These are phyloP conservation scores for Orthosia gothica DNA, from an alignment of 2,888 invertebrate genomes.

Conservation along the genomic window DNA sequence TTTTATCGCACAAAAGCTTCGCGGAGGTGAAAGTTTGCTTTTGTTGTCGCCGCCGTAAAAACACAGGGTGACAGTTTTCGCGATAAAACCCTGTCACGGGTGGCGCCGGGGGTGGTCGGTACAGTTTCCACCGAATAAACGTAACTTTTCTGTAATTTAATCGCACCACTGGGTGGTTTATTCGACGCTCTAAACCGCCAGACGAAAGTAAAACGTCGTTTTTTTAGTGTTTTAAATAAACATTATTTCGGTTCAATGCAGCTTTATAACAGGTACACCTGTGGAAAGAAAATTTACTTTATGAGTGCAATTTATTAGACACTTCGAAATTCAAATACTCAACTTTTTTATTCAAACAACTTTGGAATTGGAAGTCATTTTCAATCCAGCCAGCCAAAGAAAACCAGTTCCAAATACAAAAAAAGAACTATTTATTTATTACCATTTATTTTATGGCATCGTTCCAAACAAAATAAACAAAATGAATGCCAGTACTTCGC, in stretches of 20 bases:
- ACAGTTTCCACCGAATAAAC: conserved; percentile 78
- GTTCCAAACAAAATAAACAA: conserved; percentile 44
- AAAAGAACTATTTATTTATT: conserved; percentile 28
- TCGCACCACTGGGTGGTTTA: conserved; percentile 69
- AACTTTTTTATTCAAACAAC: neutral
- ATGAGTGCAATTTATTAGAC: conserved; percentile 20
- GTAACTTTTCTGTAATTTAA: conserved; percentile 84
- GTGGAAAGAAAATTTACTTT: conserved; percentile 15
- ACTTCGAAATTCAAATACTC: conserved; percentile 12
- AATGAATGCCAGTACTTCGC: conserved; percentile 28
- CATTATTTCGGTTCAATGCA: conserved; percentile 41
- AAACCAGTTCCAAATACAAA: neutral
- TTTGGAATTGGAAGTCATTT: neutral
- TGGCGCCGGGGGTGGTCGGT: conserved; percentile 77
- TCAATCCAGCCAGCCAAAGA: conserved; percentile 2
- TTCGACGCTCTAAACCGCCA: conserved; percentile 53
- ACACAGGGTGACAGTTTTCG: conserved; percentile 85
- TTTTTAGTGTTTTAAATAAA: conserved; percentile 62
- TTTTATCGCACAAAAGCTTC: conserved; percentile 82
- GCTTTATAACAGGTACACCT: conserved; percentile 38
- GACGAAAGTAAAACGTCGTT: conserved; percentile 58
- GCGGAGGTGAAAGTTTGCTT: conserved; percentile 86
- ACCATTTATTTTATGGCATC: conserved; percentile 28
- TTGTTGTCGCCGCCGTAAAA: conserved; percentile 86
- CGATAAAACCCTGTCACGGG: conserved; percentile 86